Evolutionary conservation across 2,888 invertebrate species (phyloP), one percentile per base, ranked within the genome.

Genomic region (Sarcophaga caerulescens): DNA sequence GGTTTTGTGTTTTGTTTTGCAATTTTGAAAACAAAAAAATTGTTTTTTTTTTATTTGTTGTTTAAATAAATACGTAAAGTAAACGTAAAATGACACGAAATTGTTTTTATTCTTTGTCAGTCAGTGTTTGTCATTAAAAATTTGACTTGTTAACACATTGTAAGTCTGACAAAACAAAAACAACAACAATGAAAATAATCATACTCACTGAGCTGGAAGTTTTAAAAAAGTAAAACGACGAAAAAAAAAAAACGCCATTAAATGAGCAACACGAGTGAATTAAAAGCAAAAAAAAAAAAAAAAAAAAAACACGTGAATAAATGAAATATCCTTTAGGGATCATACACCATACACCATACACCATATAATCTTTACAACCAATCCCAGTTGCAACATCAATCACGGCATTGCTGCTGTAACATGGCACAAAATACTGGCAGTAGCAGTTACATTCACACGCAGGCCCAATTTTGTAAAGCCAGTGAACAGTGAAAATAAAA

Each of bases 111-210:
- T 52, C 17, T 12, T 52, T 70, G 77, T 74, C 70, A 68, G 77
- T 74, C 70, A 68, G 65, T 78, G 85, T 63, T 52, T 73, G 70
- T 77, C 73, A 70, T 60, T 47, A 35, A 74, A 78, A 81, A 81
- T 70, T 79, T 86, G 81, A 75, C 90, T 90, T 90, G 91, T 91
- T 91, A 91, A 91, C 91, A 91, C 92, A 89, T 91, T 89, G 88
- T 91, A 89, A 91, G 35, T 91, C 89, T 89, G 84, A 83, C 75
- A 88, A 88, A 86, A 88, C 1, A 35, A 35, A 6, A 35, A 35
- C 6, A 35, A 35, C 35, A 35, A 35, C 35, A 6, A 35, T 0
- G 35, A 35, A 35, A 0, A 35, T 35, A 35, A 35, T 35, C 86
- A 87, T 88, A 91, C 88, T 89, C 91, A 91, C 47, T 90, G 90